These are phyloP conservation scores for Druceiella hillmani DNA, from an alignment of 2,888 invertebrate genomes.

Conservation along the genomic window DNA sequence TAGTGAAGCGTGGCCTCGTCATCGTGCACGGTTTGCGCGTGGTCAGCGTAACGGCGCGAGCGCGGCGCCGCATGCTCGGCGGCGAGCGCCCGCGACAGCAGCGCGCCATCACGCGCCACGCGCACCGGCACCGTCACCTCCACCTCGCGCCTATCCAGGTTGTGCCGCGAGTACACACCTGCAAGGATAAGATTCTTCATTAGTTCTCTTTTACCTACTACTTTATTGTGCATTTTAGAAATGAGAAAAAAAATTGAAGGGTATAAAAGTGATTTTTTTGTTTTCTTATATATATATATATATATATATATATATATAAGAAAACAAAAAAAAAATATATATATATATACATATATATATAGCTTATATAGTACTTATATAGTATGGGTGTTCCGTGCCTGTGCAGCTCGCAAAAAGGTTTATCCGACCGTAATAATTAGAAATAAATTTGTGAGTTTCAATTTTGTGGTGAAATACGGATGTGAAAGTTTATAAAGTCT, in stretches of 20 bases:
- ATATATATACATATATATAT: too few relatives aligned
- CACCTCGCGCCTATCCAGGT: constrained; percentile 47
- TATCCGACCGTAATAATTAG: too few relatives aligned
- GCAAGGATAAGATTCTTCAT: too few relatives aligned
- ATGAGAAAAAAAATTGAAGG: neutral
- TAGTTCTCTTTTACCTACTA: neutral
- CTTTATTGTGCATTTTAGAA: neutral
- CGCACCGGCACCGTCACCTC: constrained; percentile 58
- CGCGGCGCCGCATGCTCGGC: constrained; percentile 47
- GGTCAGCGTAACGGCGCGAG: constrained; percentile 48
- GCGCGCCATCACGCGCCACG: constrained; percentile 52
- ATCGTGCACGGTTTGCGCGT: constrained; percentile 32
- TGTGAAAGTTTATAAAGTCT: too few relatives aligned
- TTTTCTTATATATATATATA: too few relatives aligned
- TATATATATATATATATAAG: too few relatives aligned
- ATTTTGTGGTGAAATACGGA: too few relatives aligned
- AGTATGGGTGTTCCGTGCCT: too few relatives aligned
- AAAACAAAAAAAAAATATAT: too few relatives aligned
- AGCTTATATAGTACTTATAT: too few relatives aligned
- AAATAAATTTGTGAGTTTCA: too few relatives aligned
- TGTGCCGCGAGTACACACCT: constrained; percentile 50
- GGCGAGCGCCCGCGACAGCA: constrained; percentile 51
- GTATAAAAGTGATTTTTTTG: neutral
- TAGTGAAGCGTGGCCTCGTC: constrained; percentile 40
- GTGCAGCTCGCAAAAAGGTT: too few relatives aligned